Base-by-base conservation (phyloP, 2,888 invertebrate species). In the Tiphia femorata region DNA sequence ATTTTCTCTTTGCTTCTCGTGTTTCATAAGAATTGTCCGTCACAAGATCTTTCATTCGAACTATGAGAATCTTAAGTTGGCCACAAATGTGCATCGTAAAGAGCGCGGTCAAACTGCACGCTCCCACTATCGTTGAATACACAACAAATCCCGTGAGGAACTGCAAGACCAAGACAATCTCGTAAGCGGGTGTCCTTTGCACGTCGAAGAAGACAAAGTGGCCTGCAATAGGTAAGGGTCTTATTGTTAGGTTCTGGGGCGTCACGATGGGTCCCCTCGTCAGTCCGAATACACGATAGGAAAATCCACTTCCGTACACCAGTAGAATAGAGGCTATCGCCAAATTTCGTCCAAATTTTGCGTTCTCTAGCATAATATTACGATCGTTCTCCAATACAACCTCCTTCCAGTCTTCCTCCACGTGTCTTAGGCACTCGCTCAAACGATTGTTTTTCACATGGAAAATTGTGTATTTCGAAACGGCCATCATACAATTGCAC, bases 1-100 rank as follows among this genome's bases (percentile, higher is more conserved):
- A 12, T 12, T 57, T 67, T 2, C 19, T 37, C 8, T 42, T 10
- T 2, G 35, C 14, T 17, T 10, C 12, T 2, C 12, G 6, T 14
- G 1, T 6, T 33, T 33, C 33, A 1, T 1, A 3, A 33, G 12
- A 5, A 4, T 33, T 19, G 33, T 3, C 16, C 25, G 49, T 50
- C 23, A 64, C 41, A 2, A 64, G 33, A 37, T 52, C 17, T 4
- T 60, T 20, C 7, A 69, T 19, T 17, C 47, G 29, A 4, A 23
- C 37, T 12, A 51, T 50, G 0, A 70, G 17, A 14, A 67, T 63
- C 8, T 62, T 38, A 17, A 68, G 4, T 37, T 66, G 74, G 12
- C 74, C 73, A 20, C 73, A 75, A 4, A 65, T 62, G 25, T 78
- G 78, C 58, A 76, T 64, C 2, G 73, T 64, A 23, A 70, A 63